Evolutionary conservation across 2,113 vertebrate species (phyloP).

Genomic region (Oceanites oceanicus): DNA sequence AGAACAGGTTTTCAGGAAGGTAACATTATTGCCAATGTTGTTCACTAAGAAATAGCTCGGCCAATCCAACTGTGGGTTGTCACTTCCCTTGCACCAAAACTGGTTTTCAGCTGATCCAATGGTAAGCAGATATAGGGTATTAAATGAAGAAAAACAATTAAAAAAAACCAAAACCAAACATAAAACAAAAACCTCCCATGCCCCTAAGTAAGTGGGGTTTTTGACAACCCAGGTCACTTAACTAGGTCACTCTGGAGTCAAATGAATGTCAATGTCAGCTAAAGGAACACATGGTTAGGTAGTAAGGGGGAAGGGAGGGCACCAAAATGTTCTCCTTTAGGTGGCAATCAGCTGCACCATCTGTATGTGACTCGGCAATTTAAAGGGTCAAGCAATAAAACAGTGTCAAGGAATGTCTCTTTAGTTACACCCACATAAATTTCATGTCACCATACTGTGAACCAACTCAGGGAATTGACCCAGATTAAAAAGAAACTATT

Average conservation of each 20-base stretch:
- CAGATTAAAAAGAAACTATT: background rate
- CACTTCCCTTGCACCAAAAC: background rate
- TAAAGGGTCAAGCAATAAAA: background rate
- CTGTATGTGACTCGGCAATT: background rate
- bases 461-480: background rate
- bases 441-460: background rate
- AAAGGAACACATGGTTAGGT: background rate
- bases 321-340: background rate
- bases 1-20: background rate
- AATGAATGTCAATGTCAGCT: background rate
- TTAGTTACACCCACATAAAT: background rate
- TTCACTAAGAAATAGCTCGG: background rate
- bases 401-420: no score
- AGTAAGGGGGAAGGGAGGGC: background rate
- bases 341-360: background rate
- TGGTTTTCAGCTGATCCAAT: background rate
- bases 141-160: background rate
- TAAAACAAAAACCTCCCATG: background rate
- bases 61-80: background rate
- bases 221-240: background rate
- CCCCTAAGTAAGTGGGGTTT: accelerated
- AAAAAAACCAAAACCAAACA: no score
- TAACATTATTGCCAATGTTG: background rate
- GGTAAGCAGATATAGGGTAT: background rate
- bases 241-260: background rate